Evolutionary conservation across 2,797 vertebrate species (phyloP).

Genomic region (Erethizon dorsatum): DNA sequence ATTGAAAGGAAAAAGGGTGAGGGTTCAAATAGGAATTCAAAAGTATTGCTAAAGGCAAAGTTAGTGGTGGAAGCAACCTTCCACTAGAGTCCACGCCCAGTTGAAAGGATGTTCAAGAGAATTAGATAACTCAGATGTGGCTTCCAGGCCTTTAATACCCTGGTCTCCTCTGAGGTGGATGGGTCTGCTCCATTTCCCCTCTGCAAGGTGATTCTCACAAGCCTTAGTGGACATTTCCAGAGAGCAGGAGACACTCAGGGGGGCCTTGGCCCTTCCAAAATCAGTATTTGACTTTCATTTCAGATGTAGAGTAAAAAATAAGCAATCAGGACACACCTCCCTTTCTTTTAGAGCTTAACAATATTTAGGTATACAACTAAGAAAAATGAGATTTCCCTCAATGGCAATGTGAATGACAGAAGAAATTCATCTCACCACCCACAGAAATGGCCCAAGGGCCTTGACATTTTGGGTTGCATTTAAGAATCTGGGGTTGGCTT

Average conservation of each 20-base stretch:
- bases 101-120: background rate
- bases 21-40: background rate
- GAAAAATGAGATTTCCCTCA: conserved; percentile 50
- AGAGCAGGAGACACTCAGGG: background rate
- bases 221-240: background rate
- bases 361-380: background rate
- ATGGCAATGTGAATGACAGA: conserved; percentile 16
- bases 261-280: background rate
- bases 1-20: background rate
- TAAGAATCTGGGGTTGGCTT: background rate
- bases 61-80: background rate
- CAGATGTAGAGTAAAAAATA: background rate
- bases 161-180: background rate
- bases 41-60: background rate
- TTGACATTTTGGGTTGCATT: background rate
- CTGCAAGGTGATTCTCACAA: background rate
- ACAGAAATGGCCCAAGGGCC: background rate
- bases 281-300: background rate
- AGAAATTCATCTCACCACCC: background rate
- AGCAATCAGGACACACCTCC: no score
- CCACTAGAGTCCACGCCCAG: background rate
- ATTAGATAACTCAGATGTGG: background rate
- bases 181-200: background rate
- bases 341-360: background rate
- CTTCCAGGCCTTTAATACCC: background rate